Percentiles rank a stretch among this genome's conserved stretches.
Evolutionary conservation across 2,797 vertebrate genomes (phyloP).

Genomic region (Propithecus deckenii): DNA sequence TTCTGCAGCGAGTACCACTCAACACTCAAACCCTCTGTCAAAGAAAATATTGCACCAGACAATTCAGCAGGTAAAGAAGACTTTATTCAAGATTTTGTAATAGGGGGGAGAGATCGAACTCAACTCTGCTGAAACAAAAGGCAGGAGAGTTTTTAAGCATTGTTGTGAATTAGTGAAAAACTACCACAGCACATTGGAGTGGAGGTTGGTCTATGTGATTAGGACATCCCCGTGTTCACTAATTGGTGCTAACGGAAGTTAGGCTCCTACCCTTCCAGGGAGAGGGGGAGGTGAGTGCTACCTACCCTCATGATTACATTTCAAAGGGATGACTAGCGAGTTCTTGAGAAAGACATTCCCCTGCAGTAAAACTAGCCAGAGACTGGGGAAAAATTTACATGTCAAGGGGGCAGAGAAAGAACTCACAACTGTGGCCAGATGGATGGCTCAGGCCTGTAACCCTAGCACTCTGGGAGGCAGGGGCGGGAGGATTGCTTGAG

Average conservation of each 20-base stretch:
- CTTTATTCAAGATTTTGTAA: neutral
- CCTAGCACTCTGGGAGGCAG: no score
- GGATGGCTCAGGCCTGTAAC: no score
- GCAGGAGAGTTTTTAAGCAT: neutral
- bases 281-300: neutral
- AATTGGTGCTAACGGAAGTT: neutral
- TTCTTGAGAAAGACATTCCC: neutral
- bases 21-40: neutral
- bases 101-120: neutral
- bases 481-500: no score
- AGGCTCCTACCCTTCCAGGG: neutral
- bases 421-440: neutral
- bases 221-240: neutral
- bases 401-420: neutral
- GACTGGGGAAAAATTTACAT: neutral
- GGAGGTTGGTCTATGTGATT: neutral
- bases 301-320: neutral
- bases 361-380: neutral
- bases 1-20: neutral
- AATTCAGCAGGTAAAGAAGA: neutral
- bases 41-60: neutral
- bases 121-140: neutral
- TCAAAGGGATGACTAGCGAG: neutral
- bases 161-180: neutral
- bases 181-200: neutral